phyloP scores from a whole-genome alignment of 1,140 invertebrate genomes.

The Metaphire vulgaris region DNA sequence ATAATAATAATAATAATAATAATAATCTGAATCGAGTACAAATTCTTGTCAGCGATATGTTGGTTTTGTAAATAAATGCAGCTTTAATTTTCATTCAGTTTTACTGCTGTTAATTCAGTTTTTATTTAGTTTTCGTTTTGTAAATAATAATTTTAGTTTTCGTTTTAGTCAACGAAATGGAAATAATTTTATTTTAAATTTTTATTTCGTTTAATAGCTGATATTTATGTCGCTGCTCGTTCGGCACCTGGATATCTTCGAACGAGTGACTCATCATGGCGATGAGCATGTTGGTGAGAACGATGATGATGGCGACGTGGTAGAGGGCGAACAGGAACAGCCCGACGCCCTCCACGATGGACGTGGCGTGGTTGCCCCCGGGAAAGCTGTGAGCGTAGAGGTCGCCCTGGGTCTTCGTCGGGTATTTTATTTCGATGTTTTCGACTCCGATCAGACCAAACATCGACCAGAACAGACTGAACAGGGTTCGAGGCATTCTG shows the following conservation, averaged over 20 bases:
- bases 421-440: slow-evolving; percentile 28
- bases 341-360: slow-evolving; percentile 50
- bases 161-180: too few relatives aligned
- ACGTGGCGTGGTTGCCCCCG: slow-evolving; percentile 34
- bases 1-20: too few relatives aligned
- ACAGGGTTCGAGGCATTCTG: slow-evolving; percentile 60
- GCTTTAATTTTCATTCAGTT: too few relatives aligned
- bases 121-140: too few relatives aligned
- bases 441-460: slow-evolving; percentile 63
- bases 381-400: slow-evolving; percentile 13
- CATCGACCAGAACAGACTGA: slow-evolving; percentile 68
- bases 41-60: too few relatives aligned
- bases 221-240: too few relatives aligned
- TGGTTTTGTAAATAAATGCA: too few relatives aligned
- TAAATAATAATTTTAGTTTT: too few relatives aligned
- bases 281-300: slow-evolving; percentile 60
- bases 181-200: too few relatives aligned
- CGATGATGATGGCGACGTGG: slow-evolving; percentile 58
- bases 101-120: too few relatives aligned
- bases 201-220: too few relatives aligned
- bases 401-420: slow-evolving; percentile 18
- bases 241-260: slow-evolving; percentile 59
- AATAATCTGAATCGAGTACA: too few relatives aligned
- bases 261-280: slow-evolving; percentile 61
- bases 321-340: slow-evolving; percentile 58